These are phyloP conservation scores for Otolemur crassicaudatus DNA, from an alignment of 2,797 vertebrate species.

Conservation along the genomic window DNA sequence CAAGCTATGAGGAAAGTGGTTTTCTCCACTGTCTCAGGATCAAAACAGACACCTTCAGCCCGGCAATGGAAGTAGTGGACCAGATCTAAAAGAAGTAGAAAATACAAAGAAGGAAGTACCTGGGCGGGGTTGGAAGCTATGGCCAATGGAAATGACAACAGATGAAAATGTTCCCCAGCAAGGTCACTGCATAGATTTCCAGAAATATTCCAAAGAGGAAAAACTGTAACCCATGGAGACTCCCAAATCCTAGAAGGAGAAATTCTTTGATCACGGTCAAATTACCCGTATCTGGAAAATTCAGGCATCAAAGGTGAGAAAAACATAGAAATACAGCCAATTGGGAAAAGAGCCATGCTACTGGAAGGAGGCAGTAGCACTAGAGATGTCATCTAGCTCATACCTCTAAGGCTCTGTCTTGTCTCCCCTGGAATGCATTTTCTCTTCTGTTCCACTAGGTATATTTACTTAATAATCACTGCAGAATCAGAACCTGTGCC, in stretches of 20 bases:
- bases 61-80: conserved; percentile 39
- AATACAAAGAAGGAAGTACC: conserved; percentile 70
- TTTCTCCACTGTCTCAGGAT: background rate
- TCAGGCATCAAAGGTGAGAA: conserved; percentile 36
- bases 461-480: conserved; percentile 49
- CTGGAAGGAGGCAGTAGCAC: background rate
- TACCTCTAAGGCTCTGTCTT: background rate
- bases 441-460: background rate
- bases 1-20: conserved; percentile 48
- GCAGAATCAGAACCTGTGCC: conserved; percentile 20
- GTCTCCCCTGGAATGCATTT: background rate
- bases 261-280: conserved; percentile 59
- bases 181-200: conserved; percentile 53
- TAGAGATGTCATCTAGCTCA: background rate
- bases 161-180: conserved; percentile 62
- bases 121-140: conserved; percentile 19
- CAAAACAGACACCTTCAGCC: conserved; percentile 53
- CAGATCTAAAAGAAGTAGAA: conserved; percentile 73
- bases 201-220: conserved; percentile 62
- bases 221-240: conserved; percentile 34
- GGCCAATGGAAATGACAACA: conserved; percentile 38
- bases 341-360: background rate
- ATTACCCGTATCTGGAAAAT: conserved; percentile 48
- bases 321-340: background rate
- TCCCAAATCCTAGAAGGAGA: conserved; percentile 63